These are phyloP conservation scores for Okapia johnstoni DNA, from an alignment of 2,113 vertebrate genomes.

Conservation along the genomic window DNA sequence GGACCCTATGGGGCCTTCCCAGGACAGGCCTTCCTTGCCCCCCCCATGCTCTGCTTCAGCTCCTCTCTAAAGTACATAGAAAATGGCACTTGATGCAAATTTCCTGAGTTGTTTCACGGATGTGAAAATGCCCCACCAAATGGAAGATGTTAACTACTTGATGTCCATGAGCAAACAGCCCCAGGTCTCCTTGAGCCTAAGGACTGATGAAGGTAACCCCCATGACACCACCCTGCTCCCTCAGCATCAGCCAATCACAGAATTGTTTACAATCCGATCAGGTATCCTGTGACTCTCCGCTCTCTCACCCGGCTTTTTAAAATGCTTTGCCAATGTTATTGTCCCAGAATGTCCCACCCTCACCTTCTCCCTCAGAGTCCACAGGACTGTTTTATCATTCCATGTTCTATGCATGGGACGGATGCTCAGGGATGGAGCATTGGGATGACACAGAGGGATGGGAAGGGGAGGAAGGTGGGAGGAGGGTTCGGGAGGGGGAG, in stretches of 20 bases:
- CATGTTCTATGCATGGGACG: too few relatives aligned
- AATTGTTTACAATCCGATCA: background rate
- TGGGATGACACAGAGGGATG: too few relatives aligned
- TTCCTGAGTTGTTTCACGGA: background rate
- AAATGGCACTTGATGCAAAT: background rate
- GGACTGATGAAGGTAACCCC: background rate
- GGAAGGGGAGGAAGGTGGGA: too few relatives aligned
- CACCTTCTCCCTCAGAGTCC: too few relatives aligned
- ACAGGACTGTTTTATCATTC: too few relatives aligned
- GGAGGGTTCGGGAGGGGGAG: too few relatives aligned
- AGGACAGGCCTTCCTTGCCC: background rate
- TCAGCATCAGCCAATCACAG: background rate
- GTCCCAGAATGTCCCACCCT: too few relatives aligned
- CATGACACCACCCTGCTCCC: background rate
- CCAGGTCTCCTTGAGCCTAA: background rate
- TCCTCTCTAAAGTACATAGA: background rate
- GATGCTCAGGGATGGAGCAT: too few relatives aligned
- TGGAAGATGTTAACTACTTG: background rate
- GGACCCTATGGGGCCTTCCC: background rate
- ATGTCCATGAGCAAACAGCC: background rate
- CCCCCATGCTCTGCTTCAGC: background rate
- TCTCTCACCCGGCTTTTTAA: background rate
- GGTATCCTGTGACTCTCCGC: background rate
- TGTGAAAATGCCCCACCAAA: background rate
- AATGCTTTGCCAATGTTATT: background rate